Evolutionary conservation across 2,113 vertebrate species (phyloP), one percentile per base, ranked within the genome.

Genomic region (Rhinichthys klamathensis): DNA sequence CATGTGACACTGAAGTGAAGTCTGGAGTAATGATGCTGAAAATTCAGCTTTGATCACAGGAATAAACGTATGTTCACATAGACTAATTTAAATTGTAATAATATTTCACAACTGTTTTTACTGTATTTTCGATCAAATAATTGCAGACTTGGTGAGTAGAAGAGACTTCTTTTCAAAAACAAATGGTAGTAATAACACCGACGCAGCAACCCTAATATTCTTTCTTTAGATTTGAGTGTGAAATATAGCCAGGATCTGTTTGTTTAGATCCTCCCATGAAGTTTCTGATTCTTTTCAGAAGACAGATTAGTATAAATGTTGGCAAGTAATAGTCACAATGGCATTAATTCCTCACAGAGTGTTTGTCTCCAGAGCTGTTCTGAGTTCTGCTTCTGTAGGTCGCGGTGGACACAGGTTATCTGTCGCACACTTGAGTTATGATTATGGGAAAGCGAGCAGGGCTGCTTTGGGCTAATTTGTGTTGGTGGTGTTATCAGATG

Each of bases 401-500:
- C 7, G 4, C 7, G 51, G 21, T n/a, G 51, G 54, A 35, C 32
- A 15, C 6, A 3, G 18, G 4, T 32, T 79, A 58, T 60, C 56
- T 15, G 54, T 80, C 13, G 6, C 58, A 80, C 58, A 61, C 15
- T 80, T 82, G 49, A 90, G 86, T 91, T 90, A 90, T 27, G 79
- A 87, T 80, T 86, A 90, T 93, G 90, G 93, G 86, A 91, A 92
- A 89, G 84, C 38, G 58, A 49, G 56, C 63, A 72, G 44, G 46
- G 85, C 83, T 76, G 60, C 80, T 89, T 91, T 85, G 41, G 85
- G 80, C 85, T 92, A 91, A 93, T 91, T 90, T 91, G 82, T 91
- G 88, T 82, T 86, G 87, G 80, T 90, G 54, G 70, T 70, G 85
- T 88, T 93, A 94, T 95, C 94, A 90, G 93, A 93, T 92, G 54